These are phyloP conservation scores for Melanophora roralis DNA, from an alignment of 2,888 invertebrate genomes.

Conservation along the genomic window DNA sequence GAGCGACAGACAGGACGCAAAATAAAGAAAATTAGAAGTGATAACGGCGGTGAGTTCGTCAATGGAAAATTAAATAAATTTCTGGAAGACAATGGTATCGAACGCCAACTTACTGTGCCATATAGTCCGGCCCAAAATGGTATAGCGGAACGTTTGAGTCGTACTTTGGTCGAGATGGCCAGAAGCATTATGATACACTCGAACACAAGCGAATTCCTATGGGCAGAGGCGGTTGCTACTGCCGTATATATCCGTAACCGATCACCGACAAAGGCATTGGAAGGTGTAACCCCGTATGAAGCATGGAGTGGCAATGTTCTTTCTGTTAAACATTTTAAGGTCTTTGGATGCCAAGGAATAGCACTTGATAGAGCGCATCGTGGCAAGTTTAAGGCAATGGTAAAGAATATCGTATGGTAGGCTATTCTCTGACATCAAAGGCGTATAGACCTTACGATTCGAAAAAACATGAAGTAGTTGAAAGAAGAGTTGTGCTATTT, in stretches of 20 bases:
- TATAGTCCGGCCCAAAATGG: neutral
- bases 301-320: neutral
- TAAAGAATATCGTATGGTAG: neutral
- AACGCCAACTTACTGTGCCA: slow-evolving; percentile 60
- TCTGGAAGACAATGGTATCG: neutral
- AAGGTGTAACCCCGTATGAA: neutral
- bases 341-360: neutral
- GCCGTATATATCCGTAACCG: neutral
- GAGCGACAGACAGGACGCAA: neutral
- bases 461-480: neutral
- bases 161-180: neutral
- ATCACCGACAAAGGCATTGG: neutral
- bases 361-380: too few relatives aligned
- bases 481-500: neutral
- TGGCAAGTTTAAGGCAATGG: neutral
- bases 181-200: slow-evolving; percentile 9
- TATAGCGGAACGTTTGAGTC: neutral
- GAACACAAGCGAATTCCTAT: neutral
- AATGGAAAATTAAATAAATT: neutral
- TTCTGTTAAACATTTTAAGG: neutral
- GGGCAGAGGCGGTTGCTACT: slow-evolving; percentile 9
- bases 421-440: neutral
- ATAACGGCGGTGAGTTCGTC: neutral
- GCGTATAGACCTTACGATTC: neutral
- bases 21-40: neutral